A percentile compares a stretch with the other conserved stretches of the same genome.
These are phyloP conservation scores for Crotalus helleri DNA, from an alignment of 2,113 vertebrate genomes.

Conservation along the genomic window DNA sequence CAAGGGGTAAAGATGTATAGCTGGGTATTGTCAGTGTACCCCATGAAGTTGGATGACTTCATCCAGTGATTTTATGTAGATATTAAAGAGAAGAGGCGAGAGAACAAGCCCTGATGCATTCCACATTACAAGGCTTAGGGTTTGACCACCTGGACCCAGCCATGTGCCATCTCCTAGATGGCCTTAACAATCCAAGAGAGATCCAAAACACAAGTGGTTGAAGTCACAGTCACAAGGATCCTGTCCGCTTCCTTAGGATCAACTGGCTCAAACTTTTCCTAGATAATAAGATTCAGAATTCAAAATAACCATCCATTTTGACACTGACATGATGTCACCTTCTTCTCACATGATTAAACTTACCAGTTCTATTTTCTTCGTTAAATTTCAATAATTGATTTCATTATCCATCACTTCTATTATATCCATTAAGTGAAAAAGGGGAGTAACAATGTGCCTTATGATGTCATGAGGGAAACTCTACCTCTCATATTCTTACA, in stretches of 20 bases:
- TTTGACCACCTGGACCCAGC: no score
- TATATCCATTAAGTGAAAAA: neutral
- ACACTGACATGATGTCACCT: neutral
- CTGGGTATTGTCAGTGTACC: neutral
- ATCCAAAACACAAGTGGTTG: neutral
- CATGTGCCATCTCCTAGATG: neutral
- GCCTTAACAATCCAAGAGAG: neutral
- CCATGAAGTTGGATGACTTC: neutral
- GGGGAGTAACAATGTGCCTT: neutral
- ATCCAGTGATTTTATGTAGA: neutral
- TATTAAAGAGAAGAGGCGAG: neutral
- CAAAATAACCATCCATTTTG: neutral
- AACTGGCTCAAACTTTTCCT: neutral
- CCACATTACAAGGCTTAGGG: no score
- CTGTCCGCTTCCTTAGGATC: neutral
- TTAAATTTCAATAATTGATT: neutral
- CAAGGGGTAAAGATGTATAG: neutral
- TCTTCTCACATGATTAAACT: neutral
- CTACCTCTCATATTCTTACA: neutral
- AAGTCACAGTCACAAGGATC: neutral
- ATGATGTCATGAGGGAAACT: neutral
- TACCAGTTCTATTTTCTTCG: neutral
- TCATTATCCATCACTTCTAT: neutral
- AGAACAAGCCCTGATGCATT: neutral
- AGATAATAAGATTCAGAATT: neutral